phyloP scores from a whole-genome alignment of 2,113 vertebrate genomes.

The Chaetodon auriga region DNA sequence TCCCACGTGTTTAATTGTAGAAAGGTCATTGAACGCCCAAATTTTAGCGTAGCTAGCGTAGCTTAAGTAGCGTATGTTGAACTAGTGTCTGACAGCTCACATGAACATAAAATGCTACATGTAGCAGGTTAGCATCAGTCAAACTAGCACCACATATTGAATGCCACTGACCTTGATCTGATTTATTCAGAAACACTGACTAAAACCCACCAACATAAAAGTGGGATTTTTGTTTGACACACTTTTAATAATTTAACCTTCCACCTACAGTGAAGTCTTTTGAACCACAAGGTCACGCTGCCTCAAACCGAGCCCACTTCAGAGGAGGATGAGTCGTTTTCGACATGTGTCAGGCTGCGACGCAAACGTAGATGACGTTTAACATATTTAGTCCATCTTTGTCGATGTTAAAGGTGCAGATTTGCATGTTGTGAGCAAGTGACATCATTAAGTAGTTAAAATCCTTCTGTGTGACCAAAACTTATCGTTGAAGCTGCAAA shows the following conservation, averaged over 20 bases:
- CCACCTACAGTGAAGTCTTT: not conserved
- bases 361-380: not conserved
- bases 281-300: slow-evolving; percentile 11
- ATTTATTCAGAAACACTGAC: not conserved
- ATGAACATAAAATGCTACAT: not conserved
- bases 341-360: not conserved
- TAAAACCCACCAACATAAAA: not conserved
- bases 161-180: not conserved
- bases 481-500: no score
- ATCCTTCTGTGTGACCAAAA: no score
- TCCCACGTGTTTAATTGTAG: no score
- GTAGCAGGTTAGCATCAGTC: not conserved
- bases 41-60: no score
- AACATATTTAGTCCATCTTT: not conserved
- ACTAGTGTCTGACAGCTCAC: no score
- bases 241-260: not conserved
- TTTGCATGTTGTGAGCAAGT: not conserved
- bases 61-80: no score
- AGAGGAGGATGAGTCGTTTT: slow-evolving; percentile 19
- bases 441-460: no score
- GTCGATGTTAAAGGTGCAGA: no score
- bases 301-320: not conserved
- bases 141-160: not conserved
- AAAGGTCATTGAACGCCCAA: no score
- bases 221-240: not conserved